These are phyloP conservation scores for Crioceris asparagi DNA, from an alignment of 2,888 invertebrate genomes.

Conservation along the genomic window DNA sequence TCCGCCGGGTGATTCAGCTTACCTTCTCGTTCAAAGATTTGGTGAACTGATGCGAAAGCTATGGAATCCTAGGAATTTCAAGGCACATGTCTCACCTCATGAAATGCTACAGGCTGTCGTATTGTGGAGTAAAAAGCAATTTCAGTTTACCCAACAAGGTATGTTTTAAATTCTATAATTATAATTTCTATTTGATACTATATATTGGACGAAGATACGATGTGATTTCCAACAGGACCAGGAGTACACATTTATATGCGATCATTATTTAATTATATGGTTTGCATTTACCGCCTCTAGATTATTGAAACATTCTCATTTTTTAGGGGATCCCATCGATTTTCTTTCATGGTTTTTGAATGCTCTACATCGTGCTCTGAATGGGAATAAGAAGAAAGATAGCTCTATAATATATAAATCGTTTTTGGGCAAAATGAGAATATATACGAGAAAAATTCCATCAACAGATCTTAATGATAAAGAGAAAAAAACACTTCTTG, in stretches of 20 bases:
- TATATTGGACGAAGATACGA: too few relatives aligned
- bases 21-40: constrained; percentile 82
- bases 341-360: constrained; percentile 98
- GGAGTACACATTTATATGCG: too few relatives aligned
- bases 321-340: constrained; percentile 83
- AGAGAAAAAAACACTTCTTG: constrained; percentile 66
- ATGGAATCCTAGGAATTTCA: constrained; percentile 99
- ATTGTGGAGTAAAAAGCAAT: constrained; percentile 90
- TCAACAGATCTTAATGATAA: constrained; percentile 86
- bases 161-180: constrained; percentile 18
- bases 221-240: too few relatives aligned
- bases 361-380: constrained; percentile 86
- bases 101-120: constrained; percentile 99
- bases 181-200: too few relatives aligned
- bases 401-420: constrained; percentile 92
- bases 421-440: constrained; percentile 85
- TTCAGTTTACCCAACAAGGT: constrained; percentile 98
- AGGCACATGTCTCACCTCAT: constrained; percentile 98
- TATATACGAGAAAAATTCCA: constrained; percentile 84
- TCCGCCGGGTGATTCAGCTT: constrained; percentile 91
- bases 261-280: too few relatives aligned
- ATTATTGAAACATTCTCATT: too few relatives aligned
- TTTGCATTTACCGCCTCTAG: too few relatives aligned
- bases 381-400: constrained; percentile 77
- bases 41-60: constrained; percentile 94